A percentile compares a stretch with the other conserved stretches of the same genome.
Conservation (phyloP, 1,140 invertebrate genomes). For the Psilanteris sp. region DNA sequence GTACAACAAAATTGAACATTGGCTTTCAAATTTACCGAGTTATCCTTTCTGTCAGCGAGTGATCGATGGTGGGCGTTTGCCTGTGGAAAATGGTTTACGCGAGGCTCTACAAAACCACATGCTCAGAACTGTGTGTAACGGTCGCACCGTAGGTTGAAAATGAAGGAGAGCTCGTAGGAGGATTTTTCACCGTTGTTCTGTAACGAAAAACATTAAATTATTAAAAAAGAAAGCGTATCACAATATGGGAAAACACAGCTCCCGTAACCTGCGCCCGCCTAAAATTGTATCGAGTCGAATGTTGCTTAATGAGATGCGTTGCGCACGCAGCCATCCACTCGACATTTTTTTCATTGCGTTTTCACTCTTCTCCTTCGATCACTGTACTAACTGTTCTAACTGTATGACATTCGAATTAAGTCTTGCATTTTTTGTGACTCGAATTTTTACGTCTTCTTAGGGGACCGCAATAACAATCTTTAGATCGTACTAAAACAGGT, state of each 20-base stretch:
- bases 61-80: slow-evolving; percentile 59
- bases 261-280: slow-evolving; percentile 17
- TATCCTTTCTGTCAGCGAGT: slow-evolving; percentile 51
- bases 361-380: too few relatives aligned
- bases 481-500: slow-evolving; percentile 6
- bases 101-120: slow-evolving; percentile 13
- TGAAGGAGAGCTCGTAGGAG: slow-evolving; percentile 66
- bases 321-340: too few relatives aligned
- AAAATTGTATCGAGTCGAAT: slow-evolving; percentile 9
- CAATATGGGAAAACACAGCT: slow-evolving; percentile 37
- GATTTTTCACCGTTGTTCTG: slow-evolving; percentile 64
- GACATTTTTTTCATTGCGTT: too few relatives aligned
- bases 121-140: slow-evolving; percentile 21
- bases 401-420: too few relatives aligned
- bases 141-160: slow-evolving; percentile 67
- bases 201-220: slow-evolving; percentile 35
- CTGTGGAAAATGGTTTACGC: slow-evolving; percentile 52
- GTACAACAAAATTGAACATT: slow-evolving; percentile 33
- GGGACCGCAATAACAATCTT: slow-evolving; percentile 3
- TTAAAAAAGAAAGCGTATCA: slow-evolving; percentile 47
- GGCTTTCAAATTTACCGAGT: slow-evolving; percentile 42
- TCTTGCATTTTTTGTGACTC: slow-evolving; percentile 6
- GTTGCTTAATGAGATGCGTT: too few relatives aligned
- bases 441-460: too few relatives aligned
- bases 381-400: too few relatives aligned